These are phyloP conservation scores for Himalopsyche japonica DNA, from an alignment of 2,888 invertebrate species.

Conservation along the genomic window DNA sequence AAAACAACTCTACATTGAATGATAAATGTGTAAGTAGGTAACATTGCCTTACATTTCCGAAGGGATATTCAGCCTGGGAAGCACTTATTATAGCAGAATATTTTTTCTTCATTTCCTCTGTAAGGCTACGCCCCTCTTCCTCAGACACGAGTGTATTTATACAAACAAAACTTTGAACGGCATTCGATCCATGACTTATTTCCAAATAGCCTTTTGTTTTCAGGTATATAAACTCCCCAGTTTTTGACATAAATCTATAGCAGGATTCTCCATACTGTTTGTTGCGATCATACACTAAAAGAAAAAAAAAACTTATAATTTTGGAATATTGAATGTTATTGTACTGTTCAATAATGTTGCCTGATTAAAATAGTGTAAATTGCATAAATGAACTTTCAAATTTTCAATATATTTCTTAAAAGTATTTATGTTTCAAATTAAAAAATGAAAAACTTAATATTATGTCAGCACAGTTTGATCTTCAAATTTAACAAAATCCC, in stretches of 20 bases:
- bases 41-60: conserved; percentile 8
- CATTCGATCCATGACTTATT: conserved; percentile 66
- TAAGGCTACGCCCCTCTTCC: conserved; percentile 64
- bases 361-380: too few relatives aligned
- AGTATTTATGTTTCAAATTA: too few relatives aligned
- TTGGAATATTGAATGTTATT: neutral
- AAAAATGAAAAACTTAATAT: too few relatives aligned
- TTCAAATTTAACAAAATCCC: too few relatives aligned
- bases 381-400: too few relatives aligned
- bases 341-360: too few relatives aligned
- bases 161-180: conserved; percentile 74
- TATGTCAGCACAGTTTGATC: too few relatives aligned
- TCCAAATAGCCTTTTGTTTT: conserved; percentile 74
- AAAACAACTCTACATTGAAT: too few relatives aligned
- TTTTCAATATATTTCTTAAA: too few relatives aligned
- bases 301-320: conserved; percentile 15
- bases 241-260: conserved; percentile 70
- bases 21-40: neutral
- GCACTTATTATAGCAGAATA: conserved; percentile 60
- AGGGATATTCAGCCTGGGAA: neutral
- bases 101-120: conserved; percentile 68
- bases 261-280: conserved; percentile 73
- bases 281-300: conserved; percentile 72
- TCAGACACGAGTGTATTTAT: conserved; percentile 70
- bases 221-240: conserved; percentile 72